phyloP scores from a whole-genome alignment of 2,113 vertebrate species.

The Puffinus mauretanicus region DNA sequence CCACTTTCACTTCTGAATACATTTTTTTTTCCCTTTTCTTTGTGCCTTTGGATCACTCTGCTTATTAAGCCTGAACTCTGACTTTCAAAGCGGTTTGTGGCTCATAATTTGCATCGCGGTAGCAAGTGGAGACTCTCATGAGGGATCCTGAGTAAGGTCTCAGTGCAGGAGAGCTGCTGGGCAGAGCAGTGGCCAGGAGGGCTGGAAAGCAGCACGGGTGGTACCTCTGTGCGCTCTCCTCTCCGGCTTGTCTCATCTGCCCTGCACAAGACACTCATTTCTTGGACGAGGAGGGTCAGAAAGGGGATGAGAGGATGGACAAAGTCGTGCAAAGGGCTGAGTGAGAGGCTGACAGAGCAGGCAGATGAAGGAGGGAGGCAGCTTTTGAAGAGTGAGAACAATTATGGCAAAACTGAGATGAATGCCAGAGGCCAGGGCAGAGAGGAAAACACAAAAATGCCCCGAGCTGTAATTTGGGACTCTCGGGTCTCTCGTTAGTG shows the following conservation, averaged over 20 bases:
- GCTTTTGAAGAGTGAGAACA: background rate
- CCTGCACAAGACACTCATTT: rapidly evolving
- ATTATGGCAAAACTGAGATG: background rate
- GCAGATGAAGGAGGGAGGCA: background rate
- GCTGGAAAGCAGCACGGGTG: background rate
- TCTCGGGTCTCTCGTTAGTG: rapidly evolving
- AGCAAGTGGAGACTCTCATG: background rate
- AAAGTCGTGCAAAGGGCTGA: background rate
- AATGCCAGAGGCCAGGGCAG: background rate
- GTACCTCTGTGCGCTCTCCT: rapidly evolving
- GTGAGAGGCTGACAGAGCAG: background rate
- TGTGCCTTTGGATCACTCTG: background rate
- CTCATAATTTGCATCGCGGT: background rate
- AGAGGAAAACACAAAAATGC: too few relatives aligned
- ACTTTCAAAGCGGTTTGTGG: background rate
- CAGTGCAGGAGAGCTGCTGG: rapidly evolving
- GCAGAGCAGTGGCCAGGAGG: background rate
- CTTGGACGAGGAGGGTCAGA: background rate
- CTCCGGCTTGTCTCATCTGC: background rate
- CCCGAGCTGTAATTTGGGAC: background rate
- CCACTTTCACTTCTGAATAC: background rate
- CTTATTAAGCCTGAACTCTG: background rate
- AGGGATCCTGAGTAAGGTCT: background rate
- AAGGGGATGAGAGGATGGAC: background rate
- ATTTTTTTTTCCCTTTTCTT: background rate